Base-by-base conservation (phyloP, 2,113 vertebrate species). In the Noctilio leporinus region DNA sequence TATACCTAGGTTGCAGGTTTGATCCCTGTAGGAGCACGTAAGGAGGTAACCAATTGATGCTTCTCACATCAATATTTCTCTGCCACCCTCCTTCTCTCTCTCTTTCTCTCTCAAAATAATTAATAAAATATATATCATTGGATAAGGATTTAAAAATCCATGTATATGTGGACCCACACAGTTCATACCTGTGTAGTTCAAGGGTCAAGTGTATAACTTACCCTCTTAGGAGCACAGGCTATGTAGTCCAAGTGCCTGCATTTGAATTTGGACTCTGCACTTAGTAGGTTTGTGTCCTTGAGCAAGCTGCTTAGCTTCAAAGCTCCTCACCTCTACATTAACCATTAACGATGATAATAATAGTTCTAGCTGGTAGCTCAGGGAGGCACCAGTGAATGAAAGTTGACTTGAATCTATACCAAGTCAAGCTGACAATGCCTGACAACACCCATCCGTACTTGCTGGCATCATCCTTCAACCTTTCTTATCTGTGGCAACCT, bases 351-450 rank as follows among this genome's bases (percentile, higher is more conserved):
- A 26, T 28, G 78, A 17, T 47, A 33, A 7, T 20, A 33, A 15
- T 1, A 53, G 19, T n/a, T 20, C 69, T 3, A 2, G 22, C 64
- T n/a, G 1, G 0, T 40, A 67, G 62, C 16, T 2, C 47, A 67
- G 65, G 51, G 3, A 17, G 77, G n/a, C 35, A 4, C 40, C 35
- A 2, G 24, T 14, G n/a, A 5, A 43, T 0, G 30, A 62, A 45
- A 28, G 11, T 7, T 47, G 35, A 62, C 64, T 28, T 53, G 64
- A 49, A 55, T 17, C 35, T 4, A 53, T 9, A 35, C 38, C 47
- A 30, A 22, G 70, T 26, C 17, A 51, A 64, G 51, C 30, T 4
- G 14, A 12, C 22, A 1, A 40, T 70, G 38, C 67, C 64, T 75
- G 38, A 11, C 22, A 67, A 69, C 35, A 33, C 7, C 4, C 7